A percentile compares a stretch with the other conserved stretches of the same genome.
Conservation (phyloP, 2,888 invertebrate species). For the Pyrochroa serraticornis region DNA sequence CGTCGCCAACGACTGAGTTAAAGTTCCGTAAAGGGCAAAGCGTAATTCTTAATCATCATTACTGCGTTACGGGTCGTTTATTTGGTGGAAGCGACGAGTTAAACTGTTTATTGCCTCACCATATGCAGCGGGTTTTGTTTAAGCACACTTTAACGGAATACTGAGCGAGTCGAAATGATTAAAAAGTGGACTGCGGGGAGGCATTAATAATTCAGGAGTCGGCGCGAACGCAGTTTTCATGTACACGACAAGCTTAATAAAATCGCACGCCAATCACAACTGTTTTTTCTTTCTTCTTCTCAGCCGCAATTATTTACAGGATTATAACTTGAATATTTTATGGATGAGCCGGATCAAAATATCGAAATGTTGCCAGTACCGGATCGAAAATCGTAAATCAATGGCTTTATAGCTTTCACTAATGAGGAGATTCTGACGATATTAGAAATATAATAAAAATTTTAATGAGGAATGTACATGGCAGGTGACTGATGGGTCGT, state of each 20-base stretch:
- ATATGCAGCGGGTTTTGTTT: constrained; percentile 24
- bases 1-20: no score
- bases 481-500: no score
- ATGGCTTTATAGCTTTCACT: no score
- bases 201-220: constrained; percentile 37
- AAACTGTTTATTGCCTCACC: constrained; percentile 28
- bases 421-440: no score
- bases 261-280: constrained; percentile 34
- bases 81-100: constrained; percentile 15
- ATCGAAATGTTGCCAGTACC: no score
- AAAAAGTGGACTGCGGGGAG: constrained; percentile 33
- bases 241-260: constrained; percentile 38
- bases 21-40: constrained; percentile 22
- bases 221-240: constrained; percentile 36
- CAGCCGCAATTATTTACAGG: no score
- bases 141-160: constrained; percentile 24
- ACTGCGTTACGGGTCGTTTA: constrained; percentile 15
- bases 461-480: no score
- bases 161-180: constrained; percentile 25
- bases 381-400: no score
- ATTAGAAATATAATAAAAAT: no score
- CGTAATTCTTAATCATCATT: constrained; percentile 28
- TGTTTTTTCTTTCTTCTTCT: constrained; percentile 6
- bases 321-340: no score
- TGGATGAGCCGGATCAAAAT: no score